Conservation (phyloP, 2,113 vertebrate species). For the Sula dactylatra region DNA sequence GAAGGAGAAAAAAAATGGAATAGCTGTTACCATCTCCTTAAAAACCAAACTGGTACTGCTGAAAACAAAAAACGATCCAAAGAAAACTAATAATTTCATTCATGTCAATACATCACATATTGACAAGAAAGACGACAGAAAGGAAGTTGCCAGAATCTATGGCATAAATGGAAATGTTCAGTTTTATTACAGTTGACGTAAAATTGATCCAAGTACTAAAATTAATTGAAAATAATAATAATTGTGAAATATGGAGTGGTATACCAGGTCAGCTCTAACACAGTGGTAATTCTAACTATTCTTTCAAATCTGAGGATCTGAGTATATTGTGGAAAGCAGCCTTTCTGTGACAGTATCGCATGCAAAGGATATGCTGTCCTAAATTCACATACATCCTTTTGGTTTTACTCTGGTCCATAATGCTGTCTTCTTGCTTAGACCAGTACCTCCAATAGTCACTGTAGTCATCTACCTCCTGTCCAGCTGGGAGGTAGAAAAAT, state of each 20-base stretch:
- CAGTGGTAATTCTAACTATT: background rate
- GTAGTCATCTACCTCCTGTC: background rate
- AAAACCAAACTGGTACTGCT: background rate
- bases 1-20: background rate
- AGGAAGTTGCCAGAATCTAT: background rate
- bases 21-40: background rate
- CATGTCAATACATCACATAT: background rate
- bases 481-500: background rate
- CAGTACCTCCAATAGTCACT: background rate
- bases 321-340: background rate
- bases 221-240: background rate
- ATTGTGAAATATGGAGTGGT: background rate
- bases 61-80: background rate
- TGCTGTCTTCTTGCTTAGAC: background rate
- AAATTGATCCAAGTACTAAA: background rate
- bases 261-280: background rate
- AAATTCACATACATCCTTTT: background rate
- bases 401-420: background rate
- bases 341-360: background rate
- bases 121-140: background rate
- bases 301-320: background rate
- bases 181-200: background rate
- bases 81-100: background rate
- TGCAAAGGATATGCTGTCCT: background rate
- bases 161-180: background rate